Evolutionary conservation across 2,888 invertebrate species (phyloP).

Genomic region (Stictocephala bisonia): DNA sequence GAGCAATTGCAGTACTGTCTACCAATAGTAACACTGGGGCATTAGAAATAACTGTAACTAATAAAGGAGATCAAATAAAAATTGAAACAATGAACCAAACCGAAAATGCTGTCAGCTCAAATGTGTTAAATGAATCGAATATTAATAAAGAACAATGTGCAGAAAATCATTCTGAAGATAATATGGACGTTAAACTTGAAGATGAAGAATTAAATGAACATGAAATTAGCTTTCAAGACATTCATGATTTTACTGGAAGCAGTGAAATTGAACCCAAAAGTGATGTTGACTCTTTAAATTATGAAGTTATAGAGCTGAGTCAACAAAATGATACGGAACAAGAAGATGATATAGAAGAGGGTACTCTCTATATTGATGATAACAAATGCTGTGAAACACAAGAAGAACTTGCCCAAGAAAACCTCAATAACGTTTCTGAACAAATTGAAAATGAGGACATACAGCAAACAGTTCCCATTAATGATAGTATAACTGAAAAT

Average conservation of each 20-base stretch:
- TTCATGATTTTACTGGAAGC: not conserved
- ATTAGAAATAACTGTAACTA: constrained; percentile 12
- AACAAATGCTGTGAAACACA: not conserved
- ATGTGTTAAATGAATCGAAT: too few relatives aligned
- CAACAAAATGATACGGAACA: constrained; percentile 4
- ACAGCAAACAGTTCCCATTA: not conserved
- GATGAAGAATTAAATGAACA: constrained; percentile 19
- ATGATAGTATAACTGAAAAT: not conserved
- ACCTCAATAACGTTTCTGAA: not conserved
- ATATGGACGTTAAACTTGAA: not conserved
- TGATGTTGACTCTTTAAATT: constrained; percentile 12
- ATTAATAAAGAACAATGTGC: not conserved
- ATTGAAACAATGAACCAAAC: too few relatives aligned
- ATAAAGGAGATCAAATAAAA: not conserved
- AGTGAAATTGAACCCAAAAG: constrained; percentile 3
- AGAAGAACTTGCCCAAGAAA: constrained; percentile 14
- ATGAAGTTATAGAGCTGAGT: too few relatives aligned
- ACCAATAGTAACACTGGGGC: constrained; percentile 16
- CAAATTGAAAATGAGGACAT: not conserved
- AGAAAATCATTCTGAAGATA: constrained; percentile 2
- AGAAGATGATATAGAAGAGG: constrained; percentile 27
- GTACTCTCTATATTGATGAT: constrained; percentile 28
- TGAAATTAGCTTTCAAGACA: constrained; percentile 14
- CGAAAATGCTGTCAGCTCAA: too few relatives aligned
- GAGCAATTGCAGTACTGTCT: constrained; percentile 28